These are phyloP conservation scores for Aythya baeri DNA, from an alignment of 2,113 vertebrate species.

Conservation along the genomic window DNA sequence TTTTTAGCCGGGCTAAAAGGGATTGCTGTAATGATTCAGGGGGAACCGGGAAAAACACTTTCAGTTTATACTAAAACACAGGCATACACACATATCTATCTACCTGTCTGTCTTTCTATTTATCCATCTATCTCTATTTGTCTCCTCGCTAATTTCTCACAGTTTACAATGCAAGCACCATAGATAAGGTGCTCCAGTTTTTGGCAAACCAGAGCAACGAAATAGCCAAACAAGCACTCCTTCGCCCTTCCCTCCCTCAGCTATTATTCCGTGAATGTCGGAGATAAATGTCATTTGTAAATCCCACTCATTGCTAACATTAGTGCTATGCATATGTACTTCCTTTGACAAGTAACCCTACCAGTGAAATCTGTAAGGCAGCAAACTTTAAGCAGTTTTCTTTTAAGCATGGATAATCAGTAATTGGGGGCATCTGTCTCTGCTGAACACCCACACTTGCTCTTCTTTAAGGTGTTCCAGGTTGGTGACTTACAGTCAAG, in stretches of 20 bases:
- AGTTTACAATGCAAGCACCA: neutral
- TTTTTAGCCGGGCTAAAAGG: conserved; percentile 18
- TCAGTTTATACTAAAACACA: neutral
- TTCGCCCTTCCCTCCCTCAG: conserved; percentile 6
- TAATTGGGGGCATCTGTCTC: conserved; percentile 54
- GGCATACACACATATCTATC: neutral
- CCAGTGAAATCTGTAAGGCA: conserved; percentile 51
- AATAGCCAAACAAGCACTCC: conserved; percentile 29
- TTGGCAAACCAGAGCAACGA: neutral
- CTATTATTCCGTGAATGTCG: conserved; percentile 37
- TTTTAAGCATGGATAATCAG: conserved; percentile 41
- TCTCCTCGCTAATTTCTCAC: neutral
- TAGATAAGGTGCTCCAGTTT: neutral
- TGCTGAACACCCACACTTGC: conserved; percentile 23
- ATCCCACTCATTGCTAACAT: conserved; percentile 66
- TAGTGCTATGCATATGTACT: conserved; percentile 55
- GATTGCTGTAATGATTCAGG: neutral
- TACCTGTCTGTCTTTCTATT: no score
- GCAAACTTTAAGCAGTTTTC: conserved; percentile 35
- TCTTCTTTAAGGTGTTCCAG: conserved; percentile 35
- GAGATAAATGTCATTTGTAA: conserved; percentile 60
- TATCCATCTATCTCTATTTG: neutral
- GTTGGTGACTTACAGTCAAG: conserved; percentile 22
- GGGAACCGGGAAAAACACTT: conserved; percentile 1
- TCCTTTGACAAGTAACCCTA: conserved; percentile 60